A percentile compares a stretch with the other conserved stretches of the same genome.
phyloP scores from a whole-genome alignment of 2,113 vertebrate genomes.

The Bombycilla garrulus region DNA sequence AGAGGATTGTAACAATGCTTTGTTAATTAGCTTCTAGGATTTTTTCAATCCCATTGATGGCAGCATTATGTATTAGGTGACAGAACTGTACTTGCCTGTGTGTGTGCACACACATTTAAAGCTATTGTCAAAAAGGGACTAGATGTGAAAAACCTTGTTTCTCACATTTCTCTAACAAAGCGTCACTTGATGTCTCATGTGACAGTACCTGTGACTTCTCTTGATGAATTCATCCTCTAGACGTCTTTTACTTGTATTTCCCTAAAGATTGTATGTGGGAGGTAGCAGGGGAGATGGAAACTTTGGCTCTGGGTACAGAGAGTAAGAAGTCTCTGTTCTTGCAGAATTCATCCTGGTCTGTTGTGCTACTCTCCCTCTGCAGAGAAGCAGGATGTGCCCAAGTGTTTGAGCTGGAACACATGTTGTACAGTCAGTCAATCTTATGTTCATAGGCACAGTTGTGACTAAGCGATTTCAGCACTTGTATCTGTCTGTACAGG shows the following conservation, averaged over 20 bases:
- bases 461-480: neutral
- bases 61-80: neutral
- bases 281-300: neutral
- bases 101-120: neutral
- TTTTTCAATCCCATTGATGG: neutral
- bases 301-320: neutral
- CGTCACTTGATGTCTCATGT: neutral
- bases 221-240: neutral
- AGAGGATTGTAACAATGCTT: neutral
- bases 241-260: neutral
- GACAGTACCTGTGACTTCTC: neutral
- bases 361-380: neutral
- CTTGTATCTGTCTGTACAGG: accelerated
- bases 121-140: neutral
- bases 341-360: neutral
- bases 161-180: neutral
- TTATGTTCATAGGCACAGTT: accelerated
- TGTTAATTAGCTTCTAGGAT: neutral
- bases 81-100: neutral
- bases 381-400: neutral
- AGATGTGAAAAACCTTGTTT: neutral
- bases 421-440: neutral
- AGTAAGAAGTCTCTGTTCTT: neutral
- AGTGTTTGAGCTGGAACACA: accelerated
- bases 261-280: neutral